phyloP scores from a whole-genome alignment of 2,113 vertebrate species.

The Ictidomys tridecemlineatus region DNA sequence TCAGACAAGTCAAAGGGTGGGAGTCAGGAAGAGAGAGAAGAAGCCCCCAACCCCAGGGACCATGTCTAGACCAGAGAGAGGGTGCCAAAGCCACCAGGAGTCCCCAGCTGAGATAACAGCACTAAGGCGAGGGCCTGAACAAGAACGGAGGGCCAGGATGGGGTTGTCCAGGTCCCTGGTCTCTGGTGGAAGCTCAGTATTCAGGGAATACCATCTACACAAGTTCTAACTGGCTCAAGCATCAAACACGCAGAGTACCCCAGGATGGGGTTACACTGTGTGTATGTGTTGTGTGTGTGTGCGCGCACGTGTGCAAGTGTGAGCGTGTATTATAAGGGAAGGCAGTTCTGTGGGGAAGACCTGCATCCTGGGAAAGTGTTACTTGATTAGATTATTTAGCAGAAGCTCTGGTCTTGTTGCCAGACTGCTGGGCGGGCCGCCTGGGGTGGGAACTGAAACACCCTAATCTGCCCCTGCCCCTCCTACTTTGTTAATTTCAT shows the following conservation, averaged over 20 bases:
- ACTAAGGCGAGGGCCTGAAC: neutral
- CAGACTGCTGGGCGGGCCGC: neutral
- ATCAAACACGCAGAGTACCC: neutral
- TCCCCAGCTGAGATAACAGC: neutral
- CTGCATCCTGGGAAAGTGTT: neutral
- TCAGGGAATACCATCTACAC: neutral
- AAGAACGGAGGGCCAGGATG: accelerated
- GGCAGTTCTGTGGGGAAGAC: neutral
- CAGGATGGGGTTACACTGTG: neutral
- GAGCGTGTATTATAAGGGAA: neutral
- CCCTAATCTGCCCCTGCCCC: neutral
- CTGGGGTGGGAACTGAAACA: neutral
- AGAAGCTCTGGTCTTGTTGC: neutral
- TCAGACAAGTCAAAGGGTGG: neutral
- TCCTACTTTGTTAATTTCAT: slow-evolving; percentile 42
- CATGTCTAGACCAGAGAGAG: neutral
- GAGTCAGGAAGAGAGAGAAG: neutral
- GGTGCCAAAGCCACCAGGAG: neutral
- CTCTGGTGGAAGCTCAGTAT: neutral
- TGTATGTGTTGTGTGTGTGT: accelerated
- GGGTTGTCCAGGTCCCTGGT: neutral
- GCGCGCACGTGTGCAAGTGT: neutral
- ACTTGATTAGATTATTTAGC: neutral
- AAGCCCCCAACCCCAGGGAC: neutral
- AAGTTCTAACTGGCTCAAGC: neutral